These are phyloP conservation scores for Drosophila anomalata DNA, from an alignment of 2,888 invertebrate genomes.

Conservation along the genomic window DNA sequence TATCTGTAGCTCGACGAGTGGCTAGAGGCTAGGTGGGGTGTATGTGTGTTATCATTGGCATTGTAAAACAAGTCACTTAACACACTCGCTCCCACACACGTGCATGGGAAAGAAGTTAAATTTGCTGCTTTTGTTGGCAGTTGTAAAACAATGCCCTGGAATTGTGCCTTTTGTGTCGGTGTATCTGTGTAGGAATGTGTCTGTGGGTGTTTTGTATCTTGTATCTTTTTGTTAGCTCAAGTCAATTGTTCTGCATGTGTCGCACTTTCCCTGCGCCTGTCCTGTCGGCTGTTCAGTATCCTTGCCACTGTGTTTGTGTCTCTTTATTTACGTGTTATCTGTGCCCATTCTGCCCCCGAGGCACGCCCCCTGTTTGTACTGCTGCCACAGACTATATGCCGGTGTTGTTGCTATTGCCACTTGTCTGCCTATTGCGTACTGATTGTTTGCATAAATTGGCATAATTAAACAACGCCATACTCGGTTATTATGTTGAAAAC, in stretches of 20 bases:
- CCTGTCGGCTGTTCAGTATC: neutral
- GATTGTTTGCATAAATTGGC: conserved; percentile 78
- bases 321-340: conserved; percentile 35
- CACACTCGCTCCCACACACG: conserved; percentile 37
- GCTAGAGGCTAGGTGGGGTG: conserved; percentile 1
- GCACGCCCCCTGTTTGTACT: conserved; percentile 52
- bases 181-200: conserved; percentile 1
- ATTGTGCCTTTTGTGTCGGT: conserved; percentile 46
- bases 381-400: conserved; percentile 30
- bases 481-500: conserved; percentile 14
- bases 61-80: conserved; percentile 78
- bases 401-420: conserved; percentile 54
- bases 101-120: conserved; percentile 60
- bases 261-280: conserved; percentile 17
- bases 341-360: conserved; percentile 49
- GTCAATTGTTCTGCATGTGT: conserved; percentile 73
- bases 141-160: conserved; percentile 72
- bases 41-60: conserved; percentile 68
- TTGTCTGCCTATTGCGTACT: conserved; percentile 74
- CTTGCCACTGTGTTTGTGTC: conserved; percentile 12
- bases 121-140: conserved; percentile 73
- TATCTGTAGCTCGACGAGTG: conserved; percentile 15
- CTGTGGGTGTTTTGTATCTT: conserved; percentile 50
- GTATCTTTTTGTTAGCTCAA: conserved; percentile 72
- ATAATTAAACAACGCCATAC: conserved; percentile 70